Conservation (phyloP, 2,113 vertebrate species). For the Phycodurus eques region DNA sequence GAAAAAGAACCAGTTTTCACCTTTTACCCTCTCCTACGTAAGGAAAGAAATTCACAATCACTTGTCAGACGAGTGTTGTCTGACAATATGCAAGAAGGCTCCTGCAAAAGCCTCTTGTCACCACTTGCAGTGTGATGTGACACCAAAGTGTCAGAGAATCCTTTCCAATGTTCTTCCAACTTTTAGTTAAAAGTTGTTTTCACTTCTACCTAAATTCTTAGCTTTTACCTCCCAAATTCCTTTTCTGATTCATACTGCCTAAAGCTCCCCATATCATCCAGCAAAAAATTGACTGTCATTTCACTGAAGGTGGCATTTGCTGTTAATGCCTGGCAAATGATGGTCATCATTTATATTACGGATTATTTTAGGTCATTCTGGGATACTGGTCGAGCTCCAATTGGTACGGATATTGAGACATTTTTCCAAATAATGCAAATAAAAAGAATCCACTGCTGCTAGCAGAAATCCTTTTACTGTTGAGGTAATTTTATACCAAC, state of each 20-base stretch:
- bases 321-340: slow-evolving; percentile 38
- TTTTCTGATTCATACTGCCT: slow-evolving; percentile 15
- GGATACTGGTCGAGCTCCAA: neutral
- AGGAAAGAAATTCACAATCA: neutral
- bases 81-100: neutral
- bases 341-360: neutral
- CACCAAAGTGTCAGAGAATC: slow-evolving; percentile 10
- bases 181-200: slow-evolving; percentile 13
- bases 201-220: slow-evolving; percentile 9
- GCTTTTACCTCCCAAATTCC: slow-evolving; percentile 12
- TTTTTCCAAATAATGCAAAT: neutral
- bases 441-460: neutral
- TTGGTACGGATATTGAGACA: neutral
- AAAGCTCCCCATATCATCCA: neutral
- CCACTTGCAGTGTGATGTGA: neutral
- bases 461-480: neutral
- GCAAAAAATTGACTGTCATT: slow-evolving; percentile 20
- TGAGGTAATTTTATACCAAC: neutral
- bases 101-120: neutral
- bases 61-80: neutral
- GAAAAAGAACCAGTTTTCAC: neutral
- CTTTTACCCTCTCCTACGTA: neutral
- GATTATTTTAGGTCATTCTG: neutral
- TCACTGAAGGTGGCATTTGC: slow-evolving; percentile 46
- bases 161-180: slow-evolving; percentile 12